These are phyloP conservation scores for Eunapius fragilis DNA, from an alignment of 37 sponge, comb jelly and placozoan genomes.

Conservation along the genomic window DNA sequence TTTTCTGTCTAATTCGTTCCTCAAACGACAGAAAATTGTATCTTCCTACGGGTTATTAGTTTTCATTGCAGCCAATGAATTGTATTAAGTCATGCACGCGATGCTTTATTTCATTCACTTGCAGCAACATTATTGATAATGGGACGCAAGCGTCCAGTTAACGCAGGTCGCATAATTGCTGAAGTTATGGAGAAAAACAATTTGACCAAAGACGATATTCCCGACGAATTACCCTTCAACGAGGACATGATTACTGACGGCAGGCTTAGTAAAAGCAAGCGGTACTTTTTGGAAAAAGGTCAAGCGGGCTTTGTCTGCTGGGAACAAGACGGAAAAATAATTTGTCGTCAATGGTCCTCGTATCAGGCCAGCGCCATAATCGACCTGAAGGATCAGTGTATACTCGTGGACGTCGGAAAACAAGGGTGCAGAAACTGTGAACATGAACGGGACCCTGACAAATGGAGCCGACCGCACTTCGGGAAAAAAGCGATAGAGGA, in stretches of 20 bases:
- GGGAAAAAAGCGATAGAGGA: not conserved
- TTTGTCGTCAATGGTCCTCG: not conserved
- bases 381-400: not conserved
- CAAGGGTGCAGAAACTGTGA: not conserved
- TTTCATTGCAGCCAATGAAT: no score
- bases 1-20: no score
- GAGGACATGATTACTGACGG: not conserved
- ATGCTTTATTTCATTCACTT: no score
- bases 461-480: not conserved
- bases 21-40: no score
- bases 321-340: not conserved
- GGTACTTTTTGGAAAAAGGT: not conserved
- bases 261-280: not conserved
- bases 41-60: no score
- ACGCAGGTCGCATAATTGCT: not conserved
- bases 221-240: not conserved
- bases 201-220: not conserved
- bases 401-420: not conserved
- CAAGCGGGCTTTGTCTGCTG: not conserved
- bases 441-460: not conserved
- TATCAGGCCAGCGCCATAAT: not conserved
- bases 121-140: no score
- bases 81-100: no score
- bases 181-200: not conserved
- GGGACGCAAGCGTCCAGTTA: not conserved